Base-by-base conservation (phyloP, 2,113 vertebrate genomes). In the Vombatus ursinus region DNA sequence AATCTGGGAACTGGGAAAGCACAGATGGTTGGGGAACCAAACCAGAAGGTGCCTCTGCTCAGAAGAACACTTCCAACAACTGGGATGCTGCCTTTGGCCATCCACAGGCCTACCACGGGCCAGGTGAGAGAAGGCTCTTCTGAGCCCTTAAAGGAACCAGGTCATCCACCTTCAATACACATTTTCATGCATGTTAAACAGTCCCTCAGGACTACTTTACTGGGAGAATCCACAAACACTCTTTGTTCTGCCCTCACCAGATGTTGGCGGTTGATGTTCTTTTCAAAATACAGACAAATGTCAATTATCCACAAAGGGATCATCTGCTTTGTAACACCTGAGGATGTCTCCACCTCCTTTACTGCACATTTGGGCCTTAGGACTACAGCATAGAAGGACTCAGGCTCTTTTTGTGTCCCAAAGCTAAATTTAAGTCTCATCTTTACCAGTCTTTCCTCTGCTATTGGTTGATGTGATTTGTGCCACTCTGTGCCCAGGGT, bases 81-180 rank as follows among this genome's bases (percentile, higher is more conserved):
- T 99, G 99, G 99, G 97, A 98, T 84, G 19, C 99, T 0, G 96
- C 96, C 3, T 99, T 99, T 24, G 99, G 99, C 49, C 99, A 99
- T 96, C 99, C 99, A 23, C 99, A 99, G 97, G 99, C 99, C 91
- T 99, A 99, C 98, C 99, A 99, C 97, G 99, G 99, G 94, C 99
- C 99, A 99, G 99, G 99, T 99, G 93, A 97, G 98, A 23, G 51
- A 49, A 90, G 54, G 26, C 50, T 51, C 1, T 6, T 1, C 91
- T 3, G 44, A 0, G 49, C 47, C 50, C 8, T 8, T 12, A 10
- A 44, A 48, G 61, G 25, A 50, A 12, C n/a, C 54, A 31, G n/a
- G 50, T 90, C 19, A 6, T 90, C 53, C 0, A 22, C 68, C 37
- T 47, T n/a, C 23, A 52, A 91, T 48, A 50, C 7, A 25, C n/a